phyloP scores from a whole-genome alignment of 2,888 invertebrate species.

The Amblyjoppa proteus region DNA sequence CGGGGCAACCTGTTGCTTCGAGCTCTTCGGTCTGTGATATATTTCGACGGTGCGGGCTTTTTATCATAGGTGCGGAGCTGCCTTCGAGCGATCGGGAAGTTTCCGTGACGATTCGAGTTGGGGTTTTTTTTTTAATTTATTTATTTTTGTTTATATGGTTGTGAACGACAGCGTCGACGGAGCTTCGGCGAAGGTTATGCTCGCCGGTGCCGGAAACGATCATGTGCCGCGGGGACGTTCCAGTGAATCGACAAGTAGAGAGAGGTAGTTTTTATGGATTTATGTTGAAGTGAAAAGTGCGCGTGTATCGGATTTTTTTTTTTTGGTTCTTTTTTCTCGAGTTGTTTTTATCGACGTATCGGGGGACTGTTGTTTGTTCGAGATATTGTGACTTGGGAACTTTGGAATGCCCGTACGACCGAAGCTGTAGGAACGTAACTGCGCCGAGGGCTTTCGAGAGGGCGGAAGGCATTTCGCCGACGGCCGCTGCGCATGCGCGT shows the following conservation, averaged over 20 bases:
- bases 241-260: background rate
- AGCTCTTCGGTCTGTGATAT: background rate
- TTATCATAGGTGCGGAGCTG: background rate
- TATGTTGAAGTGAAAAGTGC: constrained; percentile 48
- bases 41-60: background rate
- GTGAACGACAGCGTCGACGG: constrained; percentile 22
- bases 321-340: background rate
- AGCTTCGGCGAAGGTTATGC: background rate
- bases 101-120: background rate
- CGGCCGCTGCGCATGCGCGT: constrained; percentile 41
- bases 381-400: constrained; percentile 31
- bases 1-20: background rate
- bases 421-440: constrained; percentile 2
- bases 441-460: background rate
- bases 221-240: background rate
- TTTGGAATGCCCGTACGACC: constrained; percentile 21
- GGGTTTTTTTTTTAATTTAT: background rate
- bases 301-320: constrained; percentile 15
- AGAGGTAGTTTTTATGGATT: constrained; percentile 21
- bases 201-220: background rate
- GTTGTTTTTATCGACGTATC: background rate
- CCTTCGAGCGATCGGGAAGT: constrained; percentile 25
- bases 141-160: background rate
- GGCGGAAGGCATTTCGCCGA: constrained; percentile 39
- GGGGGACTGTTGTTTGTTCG: background rate